Evolutionary conservation across 2,888 invertebrate species (phyloP).

Genomic region (Epinotia brunnichana): DNA sequence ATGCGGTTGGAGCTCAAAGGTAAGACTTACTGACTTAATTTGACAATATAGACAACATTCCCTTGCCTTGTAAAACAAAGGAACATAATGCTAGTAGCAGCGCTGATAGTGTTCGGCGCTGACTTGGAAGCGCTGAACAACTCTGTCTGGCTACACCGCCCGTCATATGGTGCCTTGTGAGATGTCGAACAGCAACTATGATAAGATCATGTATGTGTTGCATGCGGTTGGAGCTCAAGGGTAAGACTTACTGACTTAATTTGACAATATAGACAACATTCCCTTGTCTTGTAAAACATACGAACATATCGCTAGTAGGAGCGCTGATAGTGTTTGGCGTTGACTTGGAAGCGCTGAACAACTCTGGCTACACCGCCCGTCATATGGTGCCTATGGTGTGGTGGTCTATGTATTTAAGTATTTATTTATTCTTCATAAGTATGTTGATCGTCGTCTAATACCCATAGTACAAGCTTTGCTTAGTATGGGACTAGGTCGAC

Average conservation of each 20-base stretch:
- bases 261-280: conserved; percentile 90
- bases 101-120: conserved; percentile 73
- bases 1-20: conserved; percentile 93
- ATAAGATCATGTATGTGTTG: conserved; percentile 90
- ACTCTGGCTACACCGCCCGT: conserved; percentile 87
- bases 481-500: too few species aligned
- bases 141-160: conserved; percentile 86
- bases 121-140: conserved; percentile 90
- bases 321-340: conserved; percentile 94
- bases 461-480: too few species aligned
- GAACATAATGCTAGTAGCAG: too few species aligned
- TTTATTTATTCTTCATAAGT: too few species aligned
- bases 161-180: conserved; percentile 88
- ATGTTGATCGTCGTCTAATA: too few species aligned
- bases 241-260: conserved; percentile 51
- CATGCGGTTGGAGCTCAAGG: conserved; percentile 94
- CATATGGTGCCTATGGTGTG: conserved; percentile 90
- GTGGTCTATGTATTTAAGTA: too few species aligned
- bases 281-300: conserved; percentile 92
- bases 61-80: too few species aligned
- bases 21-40: conserved; percentile 49
- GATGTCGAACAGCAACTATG: conserved; percentile 80
- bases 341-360: conserved; percentile 89
- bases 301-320: conserved; percentile 87
- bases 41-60: too few species aligned